Base-by-base conservation (phyloP, 2,797 vertebrate species). In the Hirundo rustica region DNA sequence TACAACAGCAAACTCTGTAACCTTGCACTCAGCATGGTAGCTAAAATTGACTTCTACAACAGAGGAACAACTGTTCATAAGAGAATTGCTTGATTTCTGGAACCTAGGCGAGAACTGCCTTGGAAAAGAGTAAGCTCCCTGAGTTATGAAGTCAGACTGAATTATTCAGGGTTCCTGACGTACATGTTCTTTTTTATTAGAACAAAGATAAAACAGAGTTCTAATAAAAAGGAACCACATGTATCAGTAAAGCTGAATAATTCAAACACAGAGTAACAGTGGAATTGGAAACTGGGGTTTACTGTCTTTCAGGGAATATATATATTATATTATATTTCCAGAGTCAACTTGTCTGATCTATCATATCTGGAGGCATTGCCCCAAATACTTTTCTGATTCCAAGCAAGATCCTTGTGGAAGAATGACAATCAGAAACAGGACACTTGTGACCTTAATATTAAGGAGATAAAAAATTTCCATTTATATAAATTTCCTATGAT, bases 1-100 rank as follows among this genome's bases (percentile, higher is more conserved):
- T 96, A 96, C 94, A 93, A 85, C 48, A 92, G 85, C 87, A 73
- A 93, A 88, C 78, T 84, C 80, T 86, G 89, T 93, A 95, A 82
- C 95, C 93, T 74, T 90, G 94, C 73, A 64, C 92, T 94, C 92
- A 79, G 88, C 91, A n/a, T 55, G 89, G 83, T 11, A 81, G 89
- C 83, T 57, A 66, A 96, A 94, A 94, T 78, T 73, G 73, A 86
- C 85, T 90, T 47, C 77, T 92, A 88, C 83, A 92, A 88, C 60
- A 71, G 71, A 76, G 48, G 48, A 95, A 96, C 94, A 95, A 90
- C 77, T 74, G 82, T 22, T 93, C 85, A 11, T 64, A 47, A 57
- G 77, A 94, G 88, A 94, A 86, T 54, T 85, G 50, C 74, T 90
- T 96, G 77, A 76, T 95, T 95, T 90, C 89, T 88, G 77, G 53